phyloP scores from a whole-genome alignment of 2,797 vertebrate genomes.

The Graptemys geographica region DNA sequence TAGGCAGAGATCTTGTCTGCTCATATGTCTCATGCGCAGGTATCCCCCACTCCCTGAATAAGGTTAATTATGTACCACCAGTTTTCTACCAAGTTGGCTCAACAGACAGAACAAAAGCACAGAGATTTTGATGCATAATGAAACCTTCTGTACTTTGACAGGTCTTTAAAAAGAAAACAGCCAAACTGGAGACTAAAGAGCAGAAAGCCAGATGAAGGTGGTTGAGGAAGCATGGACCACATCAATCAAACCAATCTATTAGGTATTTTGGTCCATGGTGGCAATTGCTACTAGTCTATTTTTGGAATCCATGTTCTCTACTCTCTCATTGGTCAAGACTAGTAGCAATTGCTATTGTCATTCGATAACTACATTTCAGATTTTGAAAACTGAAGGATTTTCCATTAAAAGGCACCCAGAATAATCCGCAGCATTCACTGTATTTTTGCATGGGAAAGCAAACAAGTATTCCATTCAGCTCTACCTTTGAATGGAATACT shows the following conservation, averaged over 20 bases:
- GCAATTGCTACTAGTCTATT: no score
- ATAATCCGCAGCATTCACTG: not conserved
- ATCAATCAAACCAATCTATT: not conserved
- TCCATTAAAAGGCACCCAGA: not conserved
- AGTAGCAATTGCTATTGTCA: not conserved
- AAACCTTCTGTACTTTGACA: not conserved
- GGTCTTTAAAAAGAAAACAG: not conserved
- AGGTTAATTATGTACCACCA: not conserved
- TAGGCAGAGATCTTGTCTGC: not conserved
- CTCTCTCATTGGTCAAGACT: not conserved
- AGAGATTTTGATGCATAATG: not conserved
- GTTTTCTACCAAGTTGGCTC: not conserved
- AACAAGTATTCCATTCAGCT: not conserved
- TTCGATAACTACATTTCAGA: not conserved
- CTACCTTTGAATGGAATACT: not conserved
- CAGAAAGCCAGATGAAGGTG: not conserved
- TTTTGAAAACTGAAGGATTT: not conserved
- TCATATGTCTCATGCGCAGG: fast-evolving
- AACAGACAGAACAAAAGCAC: not conserved
- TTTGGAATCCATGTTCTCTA: not conserved
- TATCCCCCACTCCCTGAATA: not conserved
- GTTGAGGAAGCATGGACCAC: not conserved
- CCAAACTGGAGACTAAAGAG: not conserved
- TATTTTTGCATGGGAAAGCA: not conserved
- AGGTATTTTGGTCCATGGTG: not conserved